Percentiles rank a stretch among this genome's conserved stretches.
These are phyloP conservation scores for Cosmia pyralina DNA, from an alignment of 2,888 invertebrate genomes.

Conservation along the genomic window DNA sequence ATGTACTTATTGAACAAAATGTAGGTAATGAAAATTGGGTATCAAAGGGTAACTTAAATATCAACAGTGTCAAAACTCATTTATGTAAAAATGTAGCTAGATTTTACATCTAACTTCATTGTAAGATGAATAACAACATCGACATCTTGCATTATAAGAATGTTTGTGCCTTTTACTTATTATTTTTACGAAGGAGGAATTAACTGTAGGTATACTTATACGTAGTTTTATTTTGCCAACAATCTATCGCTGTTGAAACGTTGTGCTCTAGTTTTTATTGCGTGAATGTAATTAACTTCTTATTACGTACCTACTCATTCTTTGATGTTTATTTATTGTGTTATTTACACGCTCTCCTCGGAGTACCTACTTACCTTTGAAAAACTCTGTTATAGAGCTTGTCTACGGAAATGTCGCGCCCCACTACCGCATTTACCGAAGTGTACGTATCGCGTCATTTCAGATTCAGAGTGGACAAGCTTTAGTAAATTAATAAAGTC, in stretches of 20 bases:
- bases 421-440: too few relatives aligned
- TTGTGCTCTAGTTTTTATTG: slow-evolving; percentile 41
- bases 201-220: too few relatives aligned
- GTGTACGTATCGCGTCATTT: too few relatives aligned
- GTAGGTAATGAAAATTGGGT: too few relatives aligned
- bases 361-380: background rate
- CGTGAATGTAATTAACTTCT: background rate
- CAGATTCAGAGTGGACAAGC: too few relatives aligned
- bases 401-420: too few relatives aligned
- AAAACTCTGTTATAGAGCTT: background rate
- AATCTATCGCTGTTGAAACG: slow-evolving; percentile 25
- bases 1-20: too few relatives aligned
- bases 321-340: background rate
- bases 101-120: slow-evolving; percentile 5
- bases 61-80: background rate
- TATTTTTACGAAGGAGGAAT: background rate
- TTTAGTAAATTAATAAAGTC: too few relatives aligned
- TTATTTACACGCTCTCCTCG: background rate
- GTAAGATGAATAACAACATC: background rate
- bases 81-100: background rate
- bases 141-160: background rate
- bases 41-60: background rate
- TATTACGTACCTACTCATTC: background rate
- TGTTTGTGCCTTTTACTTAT: slow-evolving; percentile 17
- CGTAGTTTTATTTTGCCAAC: slow-evolving; percentile 12